Conservation (phyloP, 2,797 vertebrate species). For the Taenioides sp. region DNA sequence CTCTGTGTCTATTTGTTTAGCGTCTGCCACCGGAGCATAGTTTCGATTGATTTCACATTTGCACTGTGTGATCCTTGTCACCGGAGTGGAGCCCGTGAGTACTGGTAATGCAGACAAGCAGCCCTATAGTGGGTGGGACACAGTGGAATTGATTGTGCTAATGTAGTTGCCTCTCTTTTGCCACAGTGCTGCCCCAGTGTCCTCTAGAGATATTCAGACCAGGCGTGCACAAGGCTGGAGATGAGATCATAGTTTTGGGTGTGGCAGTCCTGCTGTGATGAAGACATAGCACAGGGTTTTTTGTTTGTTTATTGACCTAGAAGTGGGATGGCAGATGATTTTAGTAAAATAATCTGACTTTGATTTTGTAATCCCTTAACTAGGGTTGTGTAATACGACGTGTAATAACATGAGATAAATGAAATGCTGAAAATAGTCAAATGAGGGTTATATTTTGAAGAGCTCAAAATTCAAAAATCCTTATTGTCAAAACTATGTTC, state of each 20-base stretch:
- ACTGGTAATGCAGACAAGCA: slow-evolving; percentile 20
- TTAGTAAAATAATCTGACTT: background rate
- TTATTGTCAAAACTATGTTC: background rate
- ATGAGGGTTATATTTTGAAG: background rate
- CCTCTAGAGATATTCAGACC: slow-evolving; percentile 57
- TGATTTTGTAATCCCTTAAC: background rate
- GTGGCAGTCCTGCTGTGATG: slow-evolving; percentile 55
- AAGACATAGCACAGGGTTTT: slow-evolving; percentile 30
- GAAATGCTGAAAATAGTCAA: background rate
- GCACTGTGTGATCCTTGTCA: slow-evolving; percentile 44
- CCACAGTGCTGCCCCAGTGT: slow-evolving; percentile 39
- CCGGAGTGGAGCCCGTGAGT: slow-evolving; percentile 28
- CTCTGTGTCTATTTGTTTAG: slow-evolving; percentile 34
- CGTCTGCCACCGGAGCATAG: slow-evolving; percentile 22
- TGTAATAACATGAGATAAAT: background rate
- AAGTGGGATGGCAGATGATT: slow-evolving; percentile 10
- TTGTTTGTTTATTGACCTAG: slow-evolving; percentile 12
- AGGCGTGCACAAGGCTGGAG: slow-evolving; percentile 60
- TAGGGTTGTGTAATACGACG: background rate
- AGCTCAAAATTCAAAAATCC: background rate
- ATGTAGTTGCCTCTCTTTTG: slow-evolving; percentile 55
- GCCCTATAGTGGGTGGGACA: slow-evolving; percentile 24
- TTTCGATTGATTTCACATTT: slow-evolving; percentile 56
- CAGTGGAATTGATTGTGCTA: slow-evolving; percentile 58
- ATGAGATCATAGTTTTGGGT: slow-evolving; percentile 72